phyloP scores from a whole-genome alignment of 2,888 invertebrate species.

The Lycia hirtaria region DNA sequence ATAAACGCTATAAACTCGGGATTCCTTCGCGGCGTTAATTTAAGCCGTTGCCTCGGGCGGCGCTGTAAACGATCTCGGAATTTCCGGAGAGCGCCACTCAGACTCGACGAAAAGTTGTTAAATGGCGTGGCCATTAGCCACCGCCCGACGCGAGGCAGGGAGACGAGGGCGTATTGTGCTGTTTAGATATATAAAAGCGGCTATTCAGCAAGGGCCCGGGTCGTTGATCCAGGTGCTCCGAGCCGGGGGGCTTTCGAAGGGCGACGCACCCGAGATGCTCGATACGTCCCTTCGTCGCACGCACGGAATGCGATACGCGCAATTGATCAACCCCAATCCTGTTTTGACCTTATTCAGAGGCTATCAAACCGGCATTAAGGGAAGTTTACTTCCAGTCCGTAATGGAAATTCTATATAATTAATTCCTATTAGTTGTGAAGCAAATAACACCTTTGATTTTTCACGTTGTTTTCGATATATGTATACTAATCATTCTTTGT shows the following conservation, averaged over 20 bases:
- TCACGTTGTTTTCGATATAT: neutral
- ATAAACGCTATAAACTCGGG: neutral
- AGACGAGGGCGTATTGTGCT: slow-evolving; percentile 49
- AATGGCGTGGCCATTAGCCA: slow-evolving; percentile 54
- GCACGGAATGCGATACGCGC: slow-evolving; percentile 45
- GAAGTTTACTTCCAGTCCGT: slow-evolving; percentile 1
- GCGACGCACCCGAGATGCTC: slow-evolving; percentile 63
- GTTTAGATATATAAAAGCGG: slow-evolving; percentile 56
- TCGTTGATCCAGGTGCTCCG: slow-evolving; percentile 72
- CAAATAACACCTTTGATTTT: neutral
- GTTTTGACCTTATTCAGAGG: slow-evolving; percentile 26
- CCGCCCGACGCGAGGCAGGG: slow-evolving; percentile 40
- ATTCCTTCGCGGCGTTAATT: slow-evolving; percentile 27
- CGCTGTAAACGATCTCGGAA: slow-evolving; percentile 40
- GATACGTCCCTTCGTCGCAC: slow-evolving; percentile 51
- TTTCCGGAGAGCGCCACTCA: slow-evolving; percentile 49
- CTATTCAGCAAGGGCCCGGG: slow-evolving; percentile 75
- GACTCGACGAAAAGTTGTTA: slow-evolving; percentile 49
- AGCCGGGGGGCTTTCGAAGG: slow-evolving; percentile 66
- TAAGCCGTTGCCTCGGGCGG: slow-evolving; percentile 22
- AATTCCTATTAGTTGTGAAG: neutral
- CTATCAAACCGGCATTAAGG: slow-evolving; percentile 8
- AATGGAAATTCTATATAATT: neutral
- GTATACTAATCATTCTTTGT: neutral
- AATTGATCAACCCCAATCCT: slow-evolving; percentile 49